phyloP scores from a whole-genome alignment of 92 coral and sea anemone species.

The Isaurus tuberculatus region DNA sequence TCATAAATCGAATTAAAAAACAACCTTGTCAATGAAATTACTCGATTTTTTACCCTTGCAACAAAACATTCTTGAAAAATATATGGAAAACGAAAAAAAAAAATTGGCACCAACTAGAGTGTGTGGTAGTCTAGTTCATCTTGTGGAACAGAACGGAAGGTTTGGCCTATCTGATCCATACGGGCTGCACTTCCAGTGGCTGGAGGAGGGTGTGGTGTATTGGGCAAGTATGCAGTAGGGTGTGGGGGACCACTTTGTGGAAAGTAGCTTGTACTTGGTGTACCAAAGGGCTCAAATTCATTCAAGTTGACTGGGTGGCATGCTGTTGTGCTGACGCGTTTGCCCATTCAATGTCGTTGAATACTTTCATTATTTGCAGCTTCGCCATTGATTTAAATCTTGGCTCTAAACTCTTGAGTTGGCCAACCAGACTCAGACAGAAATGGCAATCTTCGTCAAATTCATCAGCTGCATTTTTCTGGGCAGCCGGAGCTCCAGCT shows the following conservation, averaged over 20 bases:
- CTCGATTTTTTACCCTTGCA: neutral
- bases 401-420: slow-evolving; percentile 30
- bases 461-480: slow-evolving; percentile 6
- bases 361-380: slow-evolving; percentile 40
- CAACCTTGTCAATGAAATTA: slow-evolving; percentile 6
- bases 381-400: slow-evolving; percentile 30
- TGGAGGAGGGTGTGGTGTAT: slow-evolving; percentile 2
- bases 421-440: slow-evolving; percentile 44
- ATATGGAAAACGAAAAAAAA: neutral
- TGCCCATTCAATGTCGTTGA: slow-evolving; percentile 35
- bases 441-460: neutral
- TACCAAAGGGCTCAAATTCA: slow-evolving; percentile 12
- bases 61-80: neutral
- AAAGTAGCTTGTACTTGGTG: slow-evolving; percentile 17
- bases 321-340: slow-evolving; percentile 19
- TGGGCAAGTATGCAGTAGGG: slow-evolving; percentile 3
- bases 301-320: neutral
- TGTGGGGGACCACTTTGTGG: slow-evolving; percentile 18
- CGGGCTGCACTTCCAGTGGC: neutral
- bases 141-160: neutral
- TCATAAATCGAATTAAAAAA: neutral
- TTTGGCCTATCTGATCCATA: neutral
- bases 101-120: neutral
- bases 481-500: slow-evolving; percentile 20
- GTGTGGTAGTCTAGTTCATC: neutral